Evolutionary conservation across 2,797 vertebrate genomes (phyloP).

Genomic region (Helarctos malayanus): DNA sequence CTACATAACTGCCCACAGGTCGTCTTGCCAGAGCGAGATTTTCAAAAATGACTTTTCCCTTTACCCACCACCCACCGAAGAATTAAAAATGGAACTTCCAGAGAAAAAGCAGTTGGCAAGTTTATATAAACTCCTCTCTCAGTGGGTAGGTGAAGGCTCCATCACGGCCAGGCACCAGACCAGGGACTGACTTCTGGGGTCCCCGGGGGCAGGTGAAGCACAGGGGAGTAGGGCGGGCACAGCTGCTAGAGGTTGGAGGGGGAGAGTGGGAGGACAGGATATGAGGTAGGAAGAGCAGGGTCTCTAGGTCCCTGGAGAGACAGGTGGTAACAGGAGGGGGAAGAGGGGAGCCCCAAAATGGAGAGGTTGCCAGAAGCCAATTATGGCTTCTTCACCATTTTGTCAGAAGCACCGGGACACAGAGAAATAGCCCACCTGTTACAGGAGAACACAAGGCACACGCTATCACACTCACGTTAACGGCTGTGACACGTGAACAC

Average conservation of each 20-base stretch:
- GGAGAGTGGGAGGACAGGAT: background rate
- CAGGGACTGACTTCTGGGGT: background rate
- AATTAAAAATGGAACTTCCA: background rate
- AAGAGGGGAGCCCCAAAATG: background rate
- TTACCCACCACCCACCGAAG: background rate
- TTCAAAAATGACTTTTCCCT: background rate
- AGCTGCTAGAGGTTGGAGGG: background rate
- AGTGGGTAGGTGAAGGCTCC: background rate
- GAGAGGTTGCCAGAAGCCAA: background rate
- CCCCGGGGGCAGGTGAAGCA: background rate
- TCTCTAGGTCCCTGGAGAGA: background rate
- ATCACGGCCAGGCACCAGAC: background rate
- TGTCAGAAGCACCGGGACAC: background rate
- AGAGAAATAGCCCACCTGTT: background rate
- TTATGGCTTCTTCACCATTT: background rate
- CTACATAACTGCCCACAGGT: no score
- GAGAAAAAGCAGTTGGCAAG: background rate
- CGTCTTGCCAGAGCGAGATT: background rate
- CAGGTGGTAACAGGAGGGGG: background rate
- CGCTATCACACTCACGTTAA: fast-evolving
- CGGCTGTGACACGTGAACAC: fast-evolving
- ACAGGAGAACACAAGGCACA: background rate
- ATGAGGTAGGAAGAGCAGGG: background rate
- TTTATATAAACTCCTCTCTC: background rate
- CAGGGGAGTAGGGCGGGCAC: background rate